Percentiles rank a stretch among this genome's conserved stretches.
Conservation (phyloP, 2,888 invertebrate genomes). For the Coelopa pilipes region DNA sequence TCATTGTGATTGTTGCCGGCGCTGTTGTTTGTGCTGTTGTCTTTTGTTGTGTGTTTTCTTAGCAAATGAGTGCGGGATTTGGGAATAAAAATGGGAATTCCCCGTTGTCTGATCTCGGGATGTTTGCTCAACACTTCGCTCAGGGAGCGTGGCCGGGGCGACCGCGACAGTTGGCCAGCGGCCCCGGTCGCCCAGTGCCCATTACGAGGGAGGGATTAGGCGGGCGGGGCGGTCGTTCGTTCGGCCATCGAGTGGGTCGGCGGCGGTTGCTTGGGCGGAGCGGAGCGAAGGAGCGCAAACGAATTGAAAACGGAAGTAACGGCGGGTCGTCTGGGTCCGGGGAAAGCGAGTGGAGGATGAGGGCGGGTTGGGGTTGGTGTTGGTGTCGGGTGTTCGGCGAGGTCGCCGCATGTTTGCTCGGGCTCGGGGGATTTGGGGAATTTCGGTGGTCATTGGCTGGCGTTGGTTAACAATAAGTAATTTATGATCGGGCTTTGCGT, state of each 20-base stretch:
- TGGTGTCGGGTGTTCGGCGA: neutral
- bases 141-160: too few relatives aligned
- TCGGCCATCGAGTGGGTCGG: too few relatives aligned
- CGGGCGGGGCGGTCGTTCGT: neutral
- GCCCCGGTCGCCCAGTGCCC: conserved; percentile 22
- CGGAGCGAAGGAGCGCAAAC: neutral
- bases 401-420: too few relatives aligned
- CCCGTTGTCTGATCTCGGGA: conserved; percentile 9
- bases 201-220: conserved; percentile 18
- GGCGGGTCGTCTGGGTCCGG: neutral
- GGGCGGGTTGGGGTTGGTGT: neutral
- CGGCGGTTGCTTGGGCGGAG: neutral
- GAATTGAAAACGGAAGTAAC: conserved; percentile 5
- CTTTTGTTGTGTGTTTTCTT: neutral
- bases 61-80: conserved; percentile 16
- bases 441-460: conserved; percentile 8
- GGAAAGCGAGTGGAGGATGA: neutral
- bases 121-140: conserved; percentile 8
- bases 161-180: conserved; percentile 7
- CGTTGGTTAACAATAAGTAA: conserved; percentile 24
- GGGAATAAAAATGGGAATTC: conserved; percentile 12
- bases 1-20: too few relatives aligned
- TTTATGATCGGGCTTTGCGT: conserved; percentile 19
- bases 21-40: too few relatives aligned
- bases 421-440: neutral